These are phyloP conservation scores for Sciurus vulgaris DNA, from an alignment of 2,797 vertebrate species.

Conservation along the genomic window DNA sequence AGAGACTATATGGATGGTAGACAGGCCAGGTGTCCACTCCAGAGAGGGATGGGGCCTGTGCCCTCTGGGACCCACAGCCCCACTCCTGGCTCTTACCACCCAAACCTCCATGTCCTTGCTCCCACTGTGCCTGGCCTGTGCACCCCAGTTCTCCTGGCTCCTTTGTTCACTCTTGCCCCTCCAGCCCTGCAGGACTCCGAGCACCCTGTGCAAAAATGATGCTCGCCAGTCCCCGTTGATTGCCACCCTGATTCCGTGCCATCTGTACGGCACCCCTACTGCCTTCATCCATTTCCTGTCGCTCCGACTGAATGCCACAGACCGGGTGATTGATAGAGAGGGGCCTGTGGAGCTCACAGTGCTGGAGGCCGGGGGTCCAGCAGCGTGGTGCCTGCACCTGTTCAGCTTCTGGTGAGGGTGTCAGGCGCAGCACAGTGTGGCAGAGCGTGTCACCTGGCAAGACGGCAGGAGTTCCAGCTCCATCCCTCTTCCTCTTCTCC, in stretches of 20 bases:
- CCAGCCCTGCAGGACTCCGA: neutral
- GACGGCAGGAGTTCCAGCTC: too few relatives aligned
- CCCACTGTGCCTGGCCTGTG: neutral
- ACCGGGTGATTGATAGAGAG: neutral
- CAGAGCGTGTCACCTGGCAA: too few relatives aligned
- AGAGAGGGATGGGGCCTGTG: neutral
- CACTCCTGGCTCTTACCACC: neutral
- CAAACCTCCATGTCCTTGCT: neutral
- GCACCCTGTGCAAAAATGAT: too few relatives aligned
- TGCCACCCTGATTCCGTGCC: neutral
- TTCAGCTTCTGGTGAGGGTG: too few relatives aligned
- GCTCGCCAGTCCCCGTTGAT: rapidly evolving
- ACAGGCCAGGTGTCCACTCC: too few relatives aligned
- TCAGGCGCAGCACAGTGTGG: too few relatives aligned
- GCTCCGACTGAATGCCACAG: neutral
- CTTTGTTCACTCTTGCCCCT: neutral
- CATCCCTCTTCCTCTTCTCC: rapidly evolving
- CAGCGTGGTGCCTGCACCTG: neutral
- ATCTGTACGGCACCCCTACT: neutral
- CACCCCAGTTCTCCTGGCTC: too few relatives aligned
- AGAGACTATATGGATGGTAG: neutral
- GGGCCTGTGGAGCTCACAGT: neutral
- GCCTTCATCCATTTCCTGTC: neutral
- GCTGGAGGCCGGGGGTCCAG: neutral
- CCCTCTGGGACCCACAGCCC: neutral